phyloP scores from a whole-genome alignment of 2,113 vertebrate genomes.

The Chlorodrepanis virens region DNA sequence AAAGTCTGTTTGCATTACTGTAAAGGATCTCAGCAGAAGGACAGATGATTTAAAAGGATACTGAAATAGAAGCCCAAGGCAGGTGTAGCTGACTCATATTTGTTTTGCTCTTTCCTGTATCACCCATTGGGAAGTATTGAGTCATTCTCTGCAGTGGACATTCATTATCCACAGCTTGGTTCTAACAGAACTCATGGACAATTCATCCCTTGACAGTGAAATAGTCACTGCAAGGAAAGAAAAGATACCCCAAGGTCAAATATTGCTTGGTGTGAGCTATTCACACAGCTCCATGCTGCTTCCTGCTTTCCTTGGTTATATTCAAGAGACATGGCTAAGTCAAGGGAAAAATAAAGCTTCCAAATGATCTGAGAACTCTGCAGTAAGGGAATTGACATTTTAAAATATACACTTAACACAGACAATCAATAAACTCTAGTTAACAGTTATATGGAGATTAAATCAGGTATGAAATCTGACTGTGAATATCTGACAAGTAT shows the following conservation, averaged over 20 bases:
- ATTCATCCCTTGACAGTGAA: slow-evolving; percentile 10
- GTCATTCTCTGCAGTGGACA: not conserved
- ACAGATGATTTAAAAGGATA: not conserved
- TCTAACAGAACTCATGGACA: not conserved
- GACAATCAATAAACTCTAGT: not conserved
- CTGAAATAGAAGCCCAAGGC: not conserved
- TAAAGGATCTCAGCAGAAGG: not conserved
- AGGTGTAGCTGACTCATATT: not conserved
- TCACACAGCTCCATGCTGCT: not conserved
- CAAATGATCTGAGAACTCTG: not conserved
- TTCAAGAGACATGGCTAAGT: not conserved
- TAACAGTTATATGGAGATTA: not conserved
- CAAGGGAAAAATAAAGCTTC: not conserved
- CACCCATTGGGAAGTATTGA: not conserved
- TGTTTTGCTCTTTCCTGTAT: not conserved
- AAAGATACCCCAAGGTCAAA: slow-evolving; percentile 1
- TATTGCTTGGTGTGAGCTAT: not conserved
- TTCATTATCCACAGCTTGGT: not conserved
- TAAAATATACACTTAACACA: not conserved
- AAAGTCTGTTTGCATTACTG: not conserved
- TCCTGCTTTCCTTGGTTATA: not conserved
- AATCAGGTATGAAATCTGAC: not conserved
- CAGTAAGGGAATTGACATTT: not conserved
- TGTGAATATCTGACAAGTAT: not conserved
- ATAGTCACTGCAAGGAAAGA: not conserved